Conservation (phyloP, 2,888 invertebrate species). For the Xestobium rufovillosum region DNA sequence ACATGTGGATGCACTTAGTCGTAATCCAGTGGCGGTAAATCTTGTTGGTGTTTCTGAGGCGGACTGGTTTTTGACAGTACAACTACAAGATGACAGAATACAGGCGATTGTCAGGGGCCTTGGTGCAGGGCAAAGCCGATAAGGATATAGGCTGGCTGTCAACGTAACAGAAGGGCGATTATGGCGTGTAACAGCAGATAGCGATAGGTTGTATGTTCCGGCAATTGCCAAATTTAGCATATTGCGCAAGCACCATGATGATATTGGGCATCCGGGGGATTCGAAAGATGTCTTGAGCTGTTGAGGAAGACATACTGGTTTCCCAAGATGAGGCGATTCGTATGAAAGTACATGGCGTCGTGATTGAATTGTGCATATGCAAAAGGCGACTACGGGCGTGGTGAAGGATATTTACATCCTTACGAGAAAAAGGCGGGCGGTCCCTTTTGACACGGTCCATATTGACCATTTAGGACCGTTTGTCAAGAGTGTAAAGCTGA, state of each 20-base stretch:
- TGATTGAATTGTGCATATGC: constrained; percentile 31
- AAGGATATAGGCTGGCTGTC: no score
- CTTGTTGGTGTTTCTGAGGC: no score
- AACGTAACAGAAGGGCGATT: no score
- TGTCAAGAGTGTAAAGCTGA: no score
- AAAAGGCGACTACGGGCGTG: constrained; percentile 24
- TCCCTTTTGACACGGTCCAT: constrained; percentile 17
- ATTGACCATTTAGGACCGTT: no score
- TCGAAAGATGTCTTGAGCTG: constrained; percentile 22
- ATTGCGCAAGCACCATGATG: constrained; percentile 31
- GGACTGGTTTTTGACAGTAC: no score
- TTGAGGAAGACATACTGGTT: constrained; percentile 32
- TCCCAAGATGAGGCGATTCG: constrained; percentile 26
- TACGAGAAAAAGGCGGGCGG: constrained; percentile 12
- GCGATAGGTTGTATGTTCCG: constrained; percentile 29
- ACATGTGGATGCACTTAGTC: no score
- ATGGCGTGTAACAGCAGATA: no score
- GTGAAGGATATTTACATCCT: constrained; percentile 22
- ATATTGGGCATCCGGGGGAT: constrained; percentile 31
- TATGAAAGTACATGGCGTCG: constrained; percentile 25
- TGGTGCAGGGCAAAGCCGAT: no score
- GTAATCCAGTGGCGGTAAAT: no score
- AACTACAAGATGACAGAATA: no score
- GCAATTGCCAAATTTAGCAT: constrained; percentile 28
- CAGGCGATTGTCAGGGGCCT: no score